A percentile compares a stretch with the other conserved stretches of the same genome.
These are phyloP conservation scores for Cheirogaleus major DNA, from an alignment of 2,797 vertebrate genomes.

Conservation along the genomic window DNA sequence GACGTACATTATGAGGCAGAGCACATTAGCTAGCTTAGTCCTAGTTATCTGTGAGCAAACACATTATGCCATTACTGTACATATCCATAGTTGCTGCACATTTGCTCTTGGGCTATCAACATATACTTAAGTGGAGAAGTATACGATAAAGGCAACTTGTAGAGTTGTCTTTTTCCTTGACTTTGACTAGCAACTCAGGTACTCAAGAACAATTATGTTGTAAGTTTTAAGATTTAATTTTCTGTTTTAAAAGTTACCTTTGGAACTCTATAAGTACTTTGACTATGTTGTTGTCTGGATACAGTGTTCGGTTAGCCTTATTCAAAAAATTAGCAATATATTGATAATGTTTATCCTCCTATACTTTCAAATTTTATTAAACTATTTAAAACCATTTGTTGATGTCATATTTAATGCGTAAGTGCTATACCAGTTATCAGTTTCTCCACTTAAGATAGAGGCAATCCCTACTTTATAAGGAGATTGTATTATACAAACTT, in stretches of 20 bases:
- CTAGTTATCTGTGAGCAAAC: neutral
- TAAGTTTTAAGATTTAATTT: slow-evolving; percentile 23
- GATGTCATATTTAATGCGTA: slow-evolving; percentile 21
- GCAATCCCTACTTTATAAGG: neutral
- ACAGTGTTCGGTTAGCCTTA: neutral
- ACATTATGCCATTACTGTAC: neutral
- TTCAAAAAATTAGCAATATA: neutral
- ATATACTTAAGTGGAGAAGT: neutral
- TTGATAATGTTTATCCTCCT: neutral
- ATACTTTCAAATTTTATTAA: slow-evolving; percentile 38
- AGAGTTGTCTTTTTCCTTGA: slow-evolving; percentile 1
- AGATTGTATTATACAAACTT: neutral
- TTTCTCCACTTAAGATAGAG: slow-evolving; percentile 12
- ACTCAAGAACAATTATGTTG: neutral
- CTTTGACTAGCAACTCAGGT: neutral
- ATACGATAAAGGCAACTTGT: neutral
- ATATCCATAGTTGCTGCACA: neutral
- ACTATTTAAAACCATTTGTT: neutral
- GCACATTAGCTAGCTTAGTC: neutral
- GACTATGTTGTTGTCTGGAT: neutral
- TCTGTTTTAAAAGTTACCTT: slow-evolving; percentile 39
- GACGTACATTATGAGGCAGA: neutral
- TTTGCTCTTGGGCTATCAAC: neutral
- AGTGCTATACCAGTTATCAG: neutral
- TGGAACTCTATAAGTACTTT: neutral